Evolutionary conservation across 2,113 vertebrate genomes (phyloP).

Genomic region (Campylomormyrus tamandua): DNA sequence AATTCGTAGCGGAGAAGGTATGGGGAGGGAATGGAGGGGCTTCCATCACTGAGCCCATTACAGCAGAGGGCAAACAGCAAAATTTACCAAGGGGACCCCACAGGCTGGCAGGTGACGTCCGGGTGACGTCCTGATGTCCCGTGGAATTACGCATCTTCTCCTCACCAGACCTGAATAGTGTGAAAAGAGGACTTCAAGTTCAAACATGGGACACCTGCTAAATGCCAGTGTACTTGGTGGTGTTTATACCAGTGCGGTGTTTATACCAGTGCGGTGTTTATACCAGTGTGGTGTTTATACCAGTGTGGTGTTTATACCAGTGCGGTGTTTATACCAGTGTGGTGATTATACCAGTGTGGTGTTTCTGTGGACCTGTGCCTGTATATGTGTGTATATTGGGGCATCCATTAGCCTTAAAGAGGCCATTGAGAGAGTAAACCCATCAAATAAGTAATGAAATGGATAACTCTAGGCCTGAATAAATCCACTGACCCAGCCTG

Average conservation of each 20-base stretch:
- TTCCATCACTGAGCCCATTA: neutral
- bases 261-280: neutral
- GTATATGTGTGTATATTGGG: neutral
- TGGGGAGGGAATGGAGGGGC: neutral
- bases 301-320: neutral
- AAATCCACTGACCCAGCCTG: slow-evolving; percentile 75
- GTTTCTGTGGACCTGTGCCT: slow-evolving; percentile 14
- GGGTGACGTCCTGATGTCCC: neutral
- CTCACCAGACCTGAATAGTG: neutral
- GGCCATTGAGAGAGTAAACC: slow-evolving; percentile 56
- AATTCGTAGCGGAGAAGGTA: neutral
- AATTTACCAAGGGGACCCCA: neutral
- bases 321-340: neutral
- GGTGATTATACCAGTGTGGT: no score
- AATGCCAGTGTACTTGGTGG: neutral
- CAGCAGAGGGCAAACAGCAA: neutral
- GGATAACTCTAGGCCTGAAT: slow-evolving; percentile 87
- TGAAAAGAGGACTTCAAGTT: neutral
- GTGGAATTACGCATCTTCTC: neutral
- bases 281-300: neutral
- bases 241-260: neutral
- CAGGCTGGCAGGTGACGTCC: neutral
- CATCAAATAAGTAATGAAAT: slow-evolving; percentile 94
- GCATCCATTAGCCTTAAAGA: neutral
- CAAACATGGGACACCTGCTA: neutral